A percentile compares a stretch with the other conserved stretches of the same genome.
These are phyloP conservation scores for Daktulosphaira vitifoliae DNA, from an alignment of 1,140 invertebrate genomes.

Conservation along the genomic window DNA sequence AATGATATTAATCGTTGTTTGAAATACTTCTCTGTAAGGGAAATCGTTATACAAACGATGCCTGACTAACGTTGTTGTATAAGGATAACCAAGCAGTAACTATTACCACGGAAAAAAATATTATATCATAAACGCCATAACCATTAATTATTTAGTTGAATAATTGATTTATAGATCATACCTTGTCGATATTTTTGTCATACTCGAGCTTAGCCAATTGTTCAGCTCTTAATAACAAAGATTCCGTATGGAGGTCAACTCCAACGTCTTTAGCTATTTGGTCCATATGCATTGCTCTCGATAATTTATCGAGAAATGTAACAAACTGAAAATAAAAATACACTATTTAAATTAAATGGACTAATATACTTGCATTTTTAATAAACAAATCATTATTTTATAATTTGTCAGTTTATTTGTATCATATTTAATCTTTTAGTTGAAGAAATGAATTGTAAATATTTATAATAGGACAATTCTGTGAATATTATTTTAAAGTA, in stretches of 20 bases:
- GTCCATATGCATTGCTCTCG: slow-evolving; percentile 62
- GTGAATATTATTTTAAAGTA: no score
- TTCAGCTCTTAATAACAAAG: slow-evolving; percentile 63
- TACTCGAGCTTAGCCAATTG: slow-evolving; percentile 65
- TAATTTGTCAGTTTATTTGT: neutral
- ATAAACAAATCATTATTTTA: neutral
- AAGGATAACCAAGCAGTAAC: slow-evolving; percentile 29
- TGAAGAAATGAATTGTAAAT: no score
- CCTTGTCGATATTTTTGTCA: slow-evolving; percentile 68
- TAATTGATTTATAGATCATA: slow-evolving; percentile 42
- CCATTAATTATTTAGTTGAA: neutral
- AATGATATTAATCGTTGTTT: slow-evolving; percentile 7
- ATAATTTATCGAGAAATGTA: slow-evolving; percentile 62
- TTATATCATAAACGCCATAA: slow-evolving; percentile 5
- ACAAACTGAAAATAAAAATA: slow-evolving; percentile 51
- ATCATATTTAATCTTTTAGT: neutral
- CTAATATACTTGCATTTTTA: neutral
- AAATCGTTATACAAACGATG: slow-evolving; percentile 29
- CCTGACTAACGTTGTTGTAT: slow-evolving; percentile 12
- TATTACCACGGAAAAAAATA: slow-evolving; percentile 11
- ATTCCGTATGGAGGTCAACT: slow-evolving; percentile 68
- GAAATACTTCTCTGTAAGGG: slow-evolving; percentile 30
- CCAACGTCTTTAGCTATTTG: slow-evolving; percentile 67
- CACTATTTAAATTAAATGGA: neutral
- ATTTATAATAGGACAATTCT: no score